Base-by-base conservation (phyloP, 2,797 vertebrate species). In the Pterois miles region DNA sequence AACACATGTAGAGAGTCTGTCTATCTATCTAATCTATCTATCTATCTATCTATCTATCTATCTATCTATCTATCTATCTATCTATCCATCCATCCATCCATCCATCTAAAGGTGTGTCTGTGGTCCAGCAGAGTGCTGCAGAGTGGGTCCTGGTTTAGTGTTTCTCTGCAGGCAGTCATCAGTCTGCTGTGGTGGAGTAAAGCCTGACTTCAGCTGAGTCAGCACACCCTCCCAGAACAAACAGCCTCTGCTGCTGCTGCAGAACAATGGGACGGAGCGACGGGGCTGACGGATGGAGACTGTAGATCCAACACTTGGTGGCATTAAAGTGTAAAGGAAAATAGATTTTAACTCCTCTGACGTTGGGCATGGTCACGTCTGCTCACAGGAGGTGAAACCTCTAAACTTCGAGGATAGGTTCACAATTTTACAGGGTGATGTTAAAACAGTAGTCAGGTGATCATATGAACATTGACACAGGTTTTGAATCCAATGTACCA, bases 131-230 rank as follows among this genome's bases (percentile, higher is more conserved):
- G 13, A 56, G 40, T 48, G 46, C 72, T 68, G 83, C 46, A 54
- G 71, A 66, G 63, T 66, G 71, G 65, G 63, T 66, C 18, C 53
- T 52, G 80, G 69, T 90, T 72, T 89, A 82, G 36, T 74, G 83
- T 84, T 83, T 87, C 84, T 65, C 82, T 72, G 81, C 86, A 86
- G 81, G 62, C 85, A 65, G 78, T 83, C 71, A 69, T 84, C 65
- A 59, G 81, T 43, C 69, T 53, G 53, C 76, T 80, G 81, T 48
- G 34, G 81, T 3, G 72, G 76, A 77, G 75, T 22, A 54, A 76
- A 82, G 65, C 62, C 20, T 9, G 27, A 66, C 66, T 83, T 58
- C 46, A 66, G 69, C 89, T 93, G 89, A 91, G 67, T 91, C 90
- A 92, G 84, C 88, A 90, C 57, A 65, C 75, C 20, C 64, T 70